A percentile compares a stretch with the other conserved stretches of the same genome.
phyloP scores from a whole-genome alignment of 2,113 vertebrate genomes.

The Hiodon tergisus region DNA sequence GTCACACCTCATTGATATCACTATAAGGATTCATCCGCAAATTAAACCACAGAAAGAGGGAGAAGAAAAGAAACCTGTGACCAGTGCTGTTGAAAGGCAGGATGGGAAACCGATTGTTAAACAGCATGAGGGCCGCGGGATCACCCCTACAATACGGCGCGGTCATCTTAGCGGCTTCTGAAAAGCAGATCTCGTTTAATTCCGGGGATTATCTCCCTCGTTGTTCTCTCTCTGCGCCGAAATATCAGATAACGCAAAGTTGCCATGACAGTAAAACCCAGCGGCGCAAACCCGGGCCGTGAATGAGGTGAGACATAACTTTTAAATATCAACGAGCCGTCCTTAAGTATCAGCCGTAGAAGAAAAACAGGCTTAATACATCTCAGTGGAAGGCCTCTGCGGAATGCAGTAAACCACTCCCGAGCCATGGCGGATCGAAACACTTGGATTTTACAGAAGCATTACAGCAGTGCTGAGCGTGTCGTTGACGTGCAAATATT shows the following conservation, averaged over 20 bases:
- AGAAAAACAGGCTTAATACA: background rate
- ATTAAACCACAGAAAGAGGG: slow-evolving; percentile 62
- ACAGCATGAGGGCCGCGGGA: slow-evolving; percentile 93
- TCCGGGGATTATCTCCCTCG: slow-evolving; percentile 98
- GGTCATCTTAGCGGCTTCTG: slow-evolving; percentile 86
- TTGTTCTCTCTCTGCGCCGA: slow-evolving; percentile 76
- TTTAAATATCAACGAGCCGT: slow-evolving; percentile 57
- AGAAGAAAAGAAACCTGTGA: slow-evolving; percentile 79
- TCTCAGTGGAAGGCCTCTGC: background rate
- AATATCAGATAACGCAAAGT: slow-evolving; percentile 98
- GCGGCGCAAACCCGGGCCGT: slow-evolving; percentile 61
- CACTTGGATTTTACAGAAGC: too few relatives aligned
- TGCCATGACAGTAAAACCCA: slow-evolving; percentile 87
- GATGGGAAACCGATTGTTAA: slow-evolving; percentile 96
- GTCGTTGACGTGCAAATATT: too few relatives aligned
- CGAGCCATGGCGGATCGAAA: too few relatives aligned
- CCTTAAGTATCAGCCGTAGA: background rate
- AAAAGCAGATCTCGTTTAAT: slow-evolving; percentile 94
- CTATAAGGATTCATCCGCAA: slow-evolving; percentile 94
- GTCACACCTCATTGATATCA: slow-evolving; percentile 88
- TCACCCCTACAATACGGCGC: slow-evolving; percentile 86
- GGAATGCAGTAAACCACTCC: too few relatives aligned
- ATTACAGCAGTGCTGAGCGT: too few relatives aligned
- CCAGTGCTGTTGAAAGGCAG: slow-evolving; percentile 94
- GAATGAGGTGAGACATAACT: slow-evolving; percentile 58